Conservation (phyloP, 2,113 vertebrate species). For the Protomyctophum bolini region DNA sequence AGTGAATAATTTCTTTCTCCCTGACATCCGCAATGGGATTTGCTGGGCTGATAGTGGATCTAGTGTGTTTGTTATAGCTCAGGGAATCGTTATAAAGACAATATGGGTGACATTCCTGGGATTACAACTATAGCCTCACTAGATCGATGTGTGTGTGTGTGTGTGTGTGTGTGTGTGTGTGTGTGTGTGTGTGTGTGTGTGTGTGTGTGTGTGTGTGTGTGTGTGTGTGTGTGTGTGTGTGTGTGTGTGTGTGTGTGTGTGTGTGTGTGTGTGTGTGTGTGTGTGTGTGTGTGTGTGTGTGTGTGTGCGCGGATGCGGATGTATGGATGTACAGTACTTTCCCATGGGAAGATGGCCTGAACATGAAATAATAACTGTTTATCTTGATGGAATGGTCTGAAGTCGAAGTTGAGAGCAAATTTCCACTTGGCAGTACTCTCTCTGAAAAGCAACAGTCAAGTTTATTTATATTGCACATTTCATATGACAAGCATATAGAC, state of each 20-base stretch:
- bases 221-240: too few species aligned
- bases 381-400: slow-evolving; percentile 26
- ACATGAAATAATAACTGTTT: slow-evolving; percentile 19
- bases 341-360: slow-evolving; percentile 6
- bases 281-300: too few species aligned
- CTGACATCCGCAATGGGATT: slow-evolving; percentile 55
- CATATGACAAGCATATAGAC: too few species aligned
- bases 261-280: too few species aligned
- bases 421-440: slow-evolving; percentile 26
- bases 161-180: too few species aligned
- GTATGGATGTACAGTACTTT: not conserved
- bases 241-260: too few species aligned
- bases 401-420: slow-evolving; percentile 36
- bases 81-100: slow-evolving; percentile 52
- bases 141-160: slow-evolving; percentile 40
- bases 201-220: slow-evolving; percentile 6
- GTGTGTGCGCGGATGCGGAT: too few species aligned
- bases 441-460: slow-evolving; percentile 12
- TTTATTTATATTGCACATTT: too few species aligned
- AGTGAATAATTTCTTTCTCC: slow-evolving; percentile 63
- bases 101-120: slow-evolving; percentile 44
- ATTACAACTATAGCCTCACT: slow-evolving; percentile 44
- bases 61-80: slow-evolving; percentile 38
- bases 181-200: too few species aligned
- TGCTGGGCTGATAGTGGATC: slow-evolving; percentile 31